A percentile compares a stretch with the other conserved stretches of the same genome.
phyloP scores from a whole-genome alignment of 2,113 vertebrate species.

The Gymnobelideus leadbeateri region DNA sequence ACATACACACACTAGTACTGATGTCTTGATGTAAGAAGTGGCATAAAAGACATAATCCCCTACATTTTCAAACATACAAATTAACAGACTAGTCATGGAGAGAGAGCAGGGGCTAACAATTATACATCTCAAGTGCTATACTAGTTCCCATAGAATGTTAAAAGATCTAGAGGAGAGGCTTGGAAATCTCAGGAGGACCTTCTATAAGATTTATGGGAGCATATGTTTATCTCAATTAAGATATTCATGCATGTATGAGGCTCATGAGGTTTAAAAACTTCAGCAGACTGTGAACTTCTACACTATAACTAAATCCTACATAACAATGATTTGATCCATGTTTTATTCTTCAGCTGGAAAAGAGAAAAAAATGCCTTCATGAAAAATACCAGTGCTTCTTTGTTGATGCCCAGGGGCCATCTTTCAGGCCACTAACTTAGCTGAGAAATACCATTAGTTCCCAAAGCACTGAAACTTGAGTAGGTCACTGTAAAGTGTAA shows the following conservation, averaged over 20 bases:
- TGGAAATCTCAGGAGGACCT: neutral
- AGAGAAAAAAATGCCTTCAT: neutral
- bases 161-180: neutral
- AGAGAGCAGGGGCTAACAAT: neutral
- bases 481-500: slow-evolving; percentile 29
- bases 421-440: slow-evolving; percentile 1
- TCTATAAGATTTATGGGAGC: neutral
- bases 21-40: neutral
- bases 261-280: neutral
- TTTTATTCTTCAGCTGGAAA: slow-evolving; percentile 28
- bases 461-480: neutral
- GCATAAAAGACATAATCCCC: neutral
- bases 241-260: neutral
- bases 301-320: neutral
- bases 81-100: neutral
- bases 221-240: slow-evolving; percentile 9
- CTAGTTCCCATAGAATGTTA: neutral
- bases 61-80: neutral
- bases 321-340: neutral
- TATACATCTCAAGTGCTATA: neutral
- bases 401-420: slow-evolving; percentile 20
- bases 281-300: neutral
- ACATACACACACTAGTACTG: neutral
- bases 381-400: slow-evolving; percentile 17
- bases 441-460: neutral